These are phyloP conservation scores for Oligia strigilis DNA, from an alignment of 2,888 invertebrate genomes.

Conservation along the genomic window DNA sequence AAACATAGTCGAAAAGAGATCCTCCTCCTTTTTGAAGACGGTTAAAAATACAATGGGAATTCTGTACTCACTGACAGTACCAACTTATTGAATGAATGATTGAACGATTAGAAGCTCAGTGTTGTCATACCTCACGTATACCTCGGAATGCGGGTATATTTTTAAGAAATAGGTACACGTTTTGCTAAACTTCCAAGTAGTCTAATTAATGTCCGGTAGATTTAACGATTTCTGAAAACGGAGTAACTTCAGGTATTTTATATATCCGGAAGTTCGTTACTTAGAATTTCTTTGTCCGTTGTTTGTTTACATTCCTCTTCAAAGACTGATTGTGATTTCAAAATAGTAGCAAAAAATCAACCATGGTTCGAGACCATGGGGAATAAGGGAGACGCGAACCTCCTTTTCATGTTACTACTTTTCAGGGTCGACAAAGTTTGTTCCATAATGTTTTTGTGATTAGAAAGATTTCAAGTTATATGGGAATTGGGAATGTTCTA, in stretches of 20 bases:
- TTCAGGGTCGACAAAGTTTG: too few species aligned
- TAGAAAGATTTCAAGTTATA: not conserved
- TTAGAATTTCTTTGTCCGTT: too few species aligned
- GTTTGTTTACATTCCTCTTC: not conserved
- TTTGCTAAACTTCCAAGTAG: not conserved
- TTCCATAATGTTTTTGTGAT: not conserved
- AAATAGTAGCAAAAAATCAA: not conserved
- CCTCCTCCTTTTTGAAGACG: too few species aligned
- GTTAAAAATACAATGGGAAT: not conserved
- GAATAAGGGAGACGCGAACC: not conserved
- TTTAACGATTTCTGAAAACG: not conserved
- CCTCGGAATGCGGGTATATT: slow-evolving; percentile 5
- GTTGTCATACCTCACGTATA: slow-evolving; percentile 4
- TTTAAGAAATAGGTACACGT: accelerated
- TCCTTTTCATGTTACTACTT: not conserved
- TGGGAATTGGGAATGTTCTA: slow-evolving; percentile 9
- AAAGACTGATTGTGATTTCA: not conserved
- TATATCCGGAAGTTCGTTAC: accelerated
- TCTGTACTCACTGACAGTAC: slow-evolving; percentile 23
- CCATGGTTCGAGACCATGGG: too few species aligned
- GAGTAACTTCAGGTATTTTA: too few species aligned
- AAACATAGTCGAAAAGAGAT: too few species aligned
- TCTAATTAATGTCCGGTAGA: too few species aligned
- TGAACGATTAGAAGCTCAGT: slow-evolving; percentile 9
- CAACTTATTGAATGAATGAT: not conserved